Evolutionary conservation across 2,113 vertebrate species (phyloP), one percentile per base, ranked within the genome.

Genomic region (Dasyornis broadbenti): DNA sequence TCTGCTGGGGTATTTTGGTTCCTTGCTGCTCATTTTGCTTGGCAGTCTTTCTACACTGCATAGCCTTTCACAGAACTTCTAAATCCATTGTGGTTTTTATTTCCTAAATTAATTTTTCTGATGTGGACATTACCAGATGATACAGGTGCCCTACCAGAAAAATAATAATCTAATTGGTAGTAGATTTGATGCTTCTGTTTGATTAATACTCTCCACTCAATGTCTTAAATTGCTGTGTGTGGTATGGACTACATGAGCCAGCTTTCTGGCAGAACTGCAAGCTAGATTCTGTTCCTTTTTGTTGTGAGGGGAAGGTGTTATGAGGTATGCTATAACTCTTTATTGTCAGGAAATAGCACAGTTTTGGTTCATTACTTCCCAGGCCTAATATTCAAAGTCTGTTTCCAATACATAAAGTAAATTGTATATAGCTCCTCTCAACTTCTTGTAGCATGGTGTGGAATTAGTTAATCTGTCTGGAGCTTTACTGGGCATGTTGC

Each of bases 121-220:
- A 75, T 86, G 37, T 59, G 31, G 50, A 52, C 30, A 17, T 94
- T 80, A 73, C 16, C n/a, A 92, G 63, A 79, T 75, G 52, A 85
- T 76, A 88, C 54, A 94, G 76, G 79, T 95, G n/a, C 15, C 23
- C 61, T 84, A 82, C 26, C 0, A 1, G 71, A 79, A 94, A 96
- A 87, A 83, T 27, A 95, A 69, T 78, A 70, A 82, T 66, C 47
- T 90, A 52, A 90, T 95, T 86, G 90, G n/a, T 70, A 76, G 63
- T 52, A 73, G 49, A 65, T 94, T 69, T 84, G 76, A 72, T 79
- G 44, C 20, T 95, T 92, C 33, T 50, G 22, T 65, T 95, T 95
- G 53, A 90, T 91, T 86, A 21, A 82, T 65, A 39, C 35, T 94
- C 13, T 92, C 78, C 57, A 57, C 20, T 82, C 52, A 56, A 6